Conservation (phyloP, 2,113 vertebrate genomes). For the Amblyopsis rosae region DNA sequence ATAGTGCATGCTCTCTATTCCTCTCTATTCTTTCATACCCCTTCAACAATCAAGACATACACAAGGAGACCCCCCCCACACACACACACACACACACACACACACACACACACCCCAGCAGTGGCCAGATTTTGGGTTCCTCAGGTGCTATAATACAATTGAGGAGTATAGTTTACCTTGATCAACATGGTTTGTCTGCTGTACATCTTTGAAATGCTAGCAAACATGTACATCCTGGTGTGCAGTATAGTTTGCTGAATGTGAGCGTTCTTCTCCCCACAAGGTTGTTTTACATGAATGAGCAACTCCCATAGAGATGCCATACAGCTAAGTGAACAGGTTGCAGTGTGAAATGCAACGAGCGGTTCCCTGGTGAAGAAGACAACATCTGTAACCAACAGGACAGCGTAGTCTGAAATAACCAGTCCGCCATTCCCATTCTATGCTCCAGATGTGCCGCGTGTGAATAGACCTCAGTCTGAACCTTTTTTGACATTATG, state of each 20-base stretch:
- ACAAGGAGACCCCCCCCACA: background rate
- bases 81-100: background rate
- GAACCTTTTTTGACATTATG: slow-evolving; percentile 75
- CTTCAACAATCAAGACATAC: background rate
- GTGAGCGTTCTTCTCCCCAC: no score
- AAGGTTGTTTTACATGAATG: slow-evolving; percentile 32
- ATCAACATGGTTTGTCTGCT: no score
- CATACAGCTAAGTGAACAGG: slow-evolving; percentile 41
- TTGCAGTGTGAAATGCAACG: slow-evolving; percentile 32
- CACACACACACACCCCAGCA: no score
- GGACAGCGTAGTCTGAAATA: slow-evolving; percentile 40
- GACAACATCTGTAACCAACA: slow-evolving; percentile 44
- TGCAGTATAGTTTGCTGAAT: no score
- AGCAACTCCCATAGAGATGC: slow-evolving; percentile 26
- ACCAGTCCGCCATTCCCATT: slow-evolving; percentile 42
- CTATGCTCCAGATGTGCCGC: slow-evolving; percentile 27
- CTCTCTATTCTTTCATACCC: background rate
- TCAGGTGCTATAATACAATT: no score
- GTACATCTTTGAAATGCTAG: no score
- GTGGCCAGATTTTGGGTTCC: no score
- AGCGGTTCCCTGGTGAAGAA: slow-evolving; percentile 39
- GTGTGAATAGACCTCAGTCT: slow-evolving; percentile 54
- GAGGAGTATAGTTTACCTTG: no score
- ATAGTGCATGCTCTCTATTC: background rate
- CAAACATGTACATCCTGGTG: no score